A percentile compares a stretch with the other conserved stretches of the same genome.
These are phyloP conservation scores for Hoplias malabaricus DNA, from an alignment of 2,113 vertebrate genomes.

Conservation along the genomic window DNA sequence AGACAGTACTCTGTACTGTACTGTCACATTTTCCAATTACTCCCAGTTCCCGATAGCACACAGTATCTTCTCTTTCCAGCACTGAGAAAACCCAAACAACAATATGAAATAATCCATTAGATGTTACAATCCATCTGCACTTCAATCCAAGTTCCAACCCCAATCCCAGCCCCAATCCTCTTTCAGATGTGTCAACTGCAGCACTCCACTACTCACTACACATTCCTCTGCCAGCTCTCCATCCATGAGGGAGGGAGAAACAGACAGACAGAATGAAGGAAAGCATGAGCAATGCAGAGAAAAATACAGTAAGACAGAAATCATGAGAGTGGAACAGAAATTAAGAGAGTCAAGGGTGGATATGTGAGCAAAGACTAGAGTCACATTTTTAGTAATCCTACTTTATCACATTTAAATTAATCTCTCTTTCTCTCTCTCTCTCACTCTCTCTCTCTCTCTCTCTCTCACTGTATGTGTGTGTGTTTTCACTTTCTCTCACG, in stretches of 20 bases:
- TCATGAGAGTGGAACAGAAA: background rate
- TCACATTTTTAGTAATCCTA: slow-evolving; percentile 13
- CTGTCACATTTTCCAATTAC: no score
- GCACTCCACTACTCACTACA: slow-evolving; percentile 1
- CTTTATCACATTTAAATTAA: slow-evolving; percentile 9
- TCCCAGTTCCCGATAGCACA: no score
- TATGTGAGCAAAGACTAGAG: slow-evolving; percentile 10
- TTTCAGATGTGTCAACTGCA: slow-evolving; percentile 38
- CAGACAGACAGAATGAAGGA: background rate
- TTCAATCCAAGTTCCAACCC: background rate
- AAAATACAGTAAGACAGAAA: background rate
- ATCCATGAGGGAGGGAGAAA: background rate
- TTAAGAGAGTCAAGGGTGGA: background rate
- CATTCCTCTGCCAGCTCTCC: slow-evolving; percentile 9
- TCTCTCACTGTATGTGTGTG: no score
- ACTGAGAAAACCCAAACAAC: slow-evolving; percentile 9
- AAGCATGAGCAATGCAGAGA: background rate
- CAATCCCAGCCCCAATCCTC: slow-evolving; percentile 9
- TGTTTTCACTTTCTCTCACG: no score
- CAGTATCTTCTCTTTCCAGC: no score
- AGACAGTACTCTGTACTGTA: no score
- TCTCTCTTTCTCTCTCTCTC: background rate
- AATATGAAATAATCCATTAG: slow-evolving; percentile 37
- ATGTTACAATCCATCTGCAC: slow-evolving; percentile 11
- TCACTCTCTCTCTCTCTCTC: background rate